phyloP scores from a whole-genome alignment of 2,888 invertebrate genomes.

The Frankliniella intonsa region DNA sequence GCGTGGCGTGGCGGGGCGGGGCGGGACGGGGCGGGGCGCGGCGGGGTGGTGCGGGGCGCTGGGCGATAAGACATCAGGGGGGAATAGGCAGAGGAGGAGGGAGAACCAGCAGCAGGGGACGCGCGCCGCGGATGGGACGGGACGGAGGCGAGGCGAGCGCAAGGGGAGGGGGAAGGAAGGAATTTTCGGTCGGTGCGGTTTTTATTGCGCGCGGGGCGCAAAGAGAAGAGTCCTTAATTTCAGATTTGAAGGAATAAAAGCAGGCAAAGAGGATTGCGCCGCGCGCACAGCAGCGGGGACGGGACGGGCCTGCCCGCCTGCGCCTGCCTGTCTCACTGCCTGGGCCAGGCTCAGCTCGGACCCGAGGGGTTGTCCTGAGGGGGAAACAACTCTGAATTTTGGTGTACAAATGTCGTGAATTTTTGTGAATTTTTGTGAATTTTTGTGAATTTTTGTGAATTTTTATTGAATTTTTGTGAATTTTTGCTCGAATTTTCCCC shows the following conservation, averaged over 20 bases:
- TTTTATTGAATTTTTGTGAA: too few relatives aligned
- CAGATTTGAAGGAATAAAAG: constrained; percentile 10
- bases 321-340: neutral
- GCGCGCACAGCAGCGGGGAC: neutral
- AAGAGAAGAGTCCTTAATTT: constrained; percentile 9
- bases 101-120: too few relatives aligned
- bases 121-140: too few relatives aligned
- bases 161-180: neutral
- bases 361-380: too few relatives aligned
- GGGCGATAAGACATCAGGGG: too few relatives aligned
- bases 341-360: neutral
- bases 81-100: too few relatives aligned
- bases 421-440: too few relatives aligned
- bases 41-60: neutral
- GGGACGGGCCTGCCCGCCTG: neutral
- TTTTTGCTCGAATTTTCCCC: too few relatives aligned
- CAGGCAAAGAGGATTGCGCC: neutral
- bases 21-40: neutral
- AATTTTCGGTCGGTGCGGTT: neutral
- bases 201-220: neutral
- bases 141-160: too few relatives aligned
- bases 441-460: too few relatives aligned
- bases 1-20: neutral
- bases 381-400: too few relatives aligned
- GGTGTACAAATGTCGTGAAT: too few relatives aligned